Evolutionary conservation across 2,888 invertebrate species (phyloP).

Genomic region (Siphonodentalium dalli): DNA sequence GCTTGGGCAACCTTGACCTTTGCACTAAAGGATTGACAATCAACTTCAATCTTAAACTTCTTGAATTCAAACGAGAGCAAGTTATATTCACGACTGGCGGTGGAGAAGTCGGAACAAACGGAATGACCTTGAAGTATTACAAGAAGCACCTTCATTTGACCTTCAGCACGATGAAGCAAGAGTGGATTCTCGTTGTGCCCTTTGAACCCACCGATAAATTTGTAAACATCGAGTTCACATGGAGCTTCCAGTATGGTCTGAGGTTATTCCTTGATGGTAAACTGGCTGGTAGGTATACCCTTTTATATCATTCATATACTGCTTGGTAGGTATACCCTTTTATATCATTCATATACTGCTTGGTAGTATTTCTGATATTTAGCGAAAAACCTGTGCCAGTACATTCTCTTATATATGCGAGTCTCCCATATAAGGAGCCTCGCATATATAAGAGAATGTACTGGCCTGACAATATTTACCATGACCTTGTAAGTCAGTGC

Average conservation of each 20-base stretch:
- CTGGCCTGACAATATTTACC: too few species aligned
- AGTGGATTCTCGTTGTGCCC: conserved; percentile 31
- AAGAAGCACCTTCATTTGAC: conserved; percentile 30
- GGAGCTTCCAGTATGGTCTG: conserved; percentile 35
- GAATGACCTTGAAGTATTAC: conserved; percentile 36
- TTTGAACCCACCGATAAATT: conserved; percentile 19
- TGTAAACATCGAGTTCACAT: conserved; percentile 33
- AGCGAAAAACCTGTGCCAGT: too few species aligned
- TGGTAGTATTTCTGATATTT: too few species aligned
- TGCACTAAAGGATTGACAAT: conserved; percentile 37
- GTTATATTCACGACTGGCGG: conserved; percentile 38
- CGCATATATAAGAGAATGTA: too few species aligned
- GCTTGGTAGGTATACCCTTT: too few species aligned
- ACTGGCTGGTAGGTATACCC: too few species aligned
- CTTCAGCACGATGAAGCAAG: conserved; percentile 32
- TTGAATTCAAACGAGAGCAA: conserved; percentile 20
- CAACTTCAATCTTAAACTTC: conserved; percentile 30
- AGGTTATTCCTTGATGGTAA: conserved; percentile 27
- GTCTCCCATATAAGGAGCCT: too few species aligned
- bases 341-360: too few species aligned
- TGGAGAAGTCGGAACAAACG: conserved; percentile 26
- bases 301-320: too few species aligned
- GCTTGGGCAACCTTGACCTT: conserved; percentile 28
- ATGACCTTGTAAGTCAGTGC: too few species aligned
- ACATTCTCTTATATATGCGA: too few species aligned